Percentiles rank a stretch among this genome's conserved stretches.
These are phyloP conservation scores for Littorina saxatilis DNA, from an alignment of 1,140 invertebrate species.

Conservation along the genomic window DNA sequence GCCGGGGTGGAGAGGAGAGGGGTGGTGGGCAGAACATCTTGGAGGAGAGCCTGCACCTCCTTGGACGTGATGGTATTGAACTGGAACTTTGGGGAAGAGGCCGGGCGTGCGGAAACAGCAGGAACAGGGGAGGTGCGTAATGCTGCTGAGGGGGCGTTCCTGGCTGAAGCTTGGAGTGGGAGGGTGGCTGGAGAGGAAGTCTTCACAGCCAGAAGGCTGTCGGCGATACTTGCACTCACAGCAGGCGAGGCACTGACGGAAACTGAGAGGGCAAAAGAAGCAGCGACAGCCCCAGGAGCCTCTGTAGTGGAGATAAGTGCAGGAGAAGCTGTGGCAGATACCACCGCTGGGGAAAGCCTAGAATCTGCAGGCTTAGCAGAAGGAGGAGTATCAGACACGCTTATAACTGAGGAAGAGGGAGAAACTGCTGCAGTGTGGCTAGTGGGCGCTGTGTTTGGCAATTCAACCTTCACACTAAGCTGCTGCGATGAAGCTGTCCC, in stretches of 20 bases:
- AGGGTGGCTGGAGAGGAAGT: too few species aligned
- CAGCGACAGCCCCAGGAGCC: not conserved
- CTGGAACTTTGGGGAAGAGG: conserved; percentile 28
- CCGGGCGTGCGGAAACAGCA: not conserved
- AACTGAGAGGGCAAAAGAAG: not conserved
- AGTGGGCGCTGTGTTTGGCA: too few species aligned
- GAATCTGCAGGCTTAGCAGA: not conserved
- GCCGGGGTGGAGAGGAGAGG: conserved; percentile 32
- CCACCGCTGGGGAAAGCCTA: not conserved
- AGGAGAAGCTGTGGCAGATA: not conserved
- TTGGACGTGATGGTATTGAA: conserved; percentile 31
- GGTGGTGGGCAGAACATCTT: conserved; percentile 18
- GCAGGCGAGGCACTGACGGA: not conserved
- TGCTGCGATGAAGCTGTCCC: not conserved
- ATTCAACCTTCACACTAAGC: not conserved
- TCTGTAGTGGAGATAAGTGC: not conserved
- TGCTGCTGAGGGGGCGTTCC: not conserved
- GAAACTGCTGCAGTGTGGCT: not conserved
- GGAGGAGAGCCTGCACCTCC: conserved; percentile 33
- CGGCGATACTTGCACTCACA: too few species aligned
- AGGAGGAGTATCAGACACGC: too few species aligned
- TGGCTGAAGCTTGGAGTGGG: not conserved
- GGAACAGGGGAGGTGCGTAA: not conserved
- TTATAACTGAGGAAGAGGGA: not conserved
- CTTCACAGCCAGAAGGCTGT: too few species aligned